Base-by-base conservation (phyloP, 2,888 invertebrate species). In the Bedellia somnulentella region DNA sequence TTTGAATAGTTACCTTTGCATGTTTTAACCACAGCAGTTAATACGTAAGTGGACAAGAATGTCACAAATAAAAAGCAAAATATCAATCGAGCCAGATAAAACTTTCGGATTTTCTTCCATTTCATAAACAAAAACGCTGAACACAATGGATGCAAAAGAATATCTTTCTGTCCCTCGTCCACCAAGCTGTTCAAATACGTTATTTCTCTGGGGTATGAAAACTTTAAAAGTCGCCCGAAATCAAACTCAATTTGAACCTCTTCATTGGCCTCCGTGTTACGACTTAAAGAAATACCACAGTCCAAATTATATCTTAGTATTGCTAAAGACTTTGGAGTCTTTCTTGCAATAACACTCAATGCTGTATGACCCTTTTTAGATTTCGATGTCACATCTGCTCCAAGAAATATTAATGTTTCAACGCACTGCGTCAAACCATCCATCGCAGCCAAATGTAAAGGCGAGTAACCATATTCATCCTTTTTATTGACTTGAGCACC, bases 81-180 rank as follows among this genome's bases (percentile, higher is more conserved):
- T 29, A 89, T 77, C 35, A 91, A 75, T 35, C 90, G 78, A 0
- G 86, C 89, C 30, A 90, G 83, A 57, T 92, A 93, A 60, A 90
- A 93, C 54, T 90, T 90, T 34, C 91, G 79, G 45, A 93, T 91
- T 60, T 92, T 90, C 41, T 87, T 85, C 93, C 93, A 93, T 52
- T 93, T 93, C 48, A 93, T 81, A 57, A 91, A 87, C 5, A 93
- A 70, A 59, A 93, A 93, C 1, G 92, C 90, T 8, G 91, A 87
- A 52, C 92, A 92, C 2, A 93, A 60, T 0, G 93, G 93, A 71
- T 93, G 93, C 41, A 87, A 80, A 25, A 93, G 63, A 39, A 93
- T 87, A 46, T 90, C 89, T 53, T 92, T 92, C 52, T 92, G 92
- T 0, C 92, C 91, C 61, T 91, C 91, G 49, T 90, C 89, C 14